Evolutionary conservation across 2,888 invertebrate species (phyloP).

Genomic region (Cancer borealis): DNA sequence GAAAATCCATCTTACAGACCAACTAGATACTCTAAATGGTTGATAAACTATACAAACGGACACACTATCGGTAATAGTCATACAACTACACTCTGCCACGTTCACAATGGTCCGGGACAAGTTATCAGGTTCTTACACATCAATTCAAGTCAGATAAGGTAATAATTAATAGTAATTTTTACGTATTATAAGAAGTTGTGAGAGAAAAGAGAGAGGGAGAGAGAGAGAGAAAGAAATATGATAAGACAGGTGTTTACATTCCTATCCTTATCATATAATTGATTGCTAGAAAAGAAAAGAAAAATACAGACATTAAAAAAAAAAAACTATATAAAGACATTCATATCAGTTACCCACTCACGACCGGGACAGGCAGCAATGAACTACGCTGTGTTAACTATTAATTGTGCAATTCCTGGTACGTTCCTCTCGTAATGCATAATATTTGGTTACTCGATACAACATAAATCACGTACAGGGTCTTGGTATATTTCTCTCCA

Average conservation of each 20-base stretch:
- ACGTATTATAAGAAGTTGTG: background rate
- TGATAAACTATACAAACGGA: slow-evolving; percentile 53
- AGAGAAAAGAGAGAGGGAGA: slow-evolving; percentile 28
- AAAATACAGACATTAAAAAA: background rate
- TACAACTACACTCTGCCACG: slow-evolving; percentile 49
- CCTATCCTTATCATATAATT: background rate
- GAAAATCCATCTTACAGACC: slow-evolving; percentile 54
- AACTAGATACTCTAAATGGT: slow-evolving; percentile 55
- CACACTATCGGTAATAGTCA: slow-evolving; percentile 60
- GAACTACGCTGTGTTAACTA: slow-evolving; percentile 33
- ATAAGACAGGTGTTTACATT: slow-evolving; percentile 38
- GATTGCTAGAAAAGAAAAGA: background rate
- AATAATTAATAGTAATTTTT: background rate
- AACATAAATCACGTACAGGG: background rate
- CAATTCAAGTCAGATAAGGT: slow-evolving; percentile 8
- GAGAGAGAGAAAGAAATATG: background rate
- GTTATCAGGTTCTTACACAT: background rate
- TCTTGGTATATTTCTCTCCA: slow-evolving; percentile 27
- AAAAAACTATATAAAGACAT: background rate
- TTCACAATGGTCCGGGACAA: slow-evolving; percentile 36
- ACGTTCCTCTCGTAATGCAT: slow-evolving; percentile 58
- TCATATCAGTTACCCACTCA: slow-evolving; percentile 23
- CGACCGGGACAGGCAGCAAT: slow-evolving; percentile 45
- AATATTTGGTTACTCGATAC: slow-evolving; percentile 5
- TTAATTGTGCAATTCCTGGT: slow-evolving; percentile 64